Conservation (phyloP, 2,113 vertebrate species). For the Peromyscus leucopus region DNA sequence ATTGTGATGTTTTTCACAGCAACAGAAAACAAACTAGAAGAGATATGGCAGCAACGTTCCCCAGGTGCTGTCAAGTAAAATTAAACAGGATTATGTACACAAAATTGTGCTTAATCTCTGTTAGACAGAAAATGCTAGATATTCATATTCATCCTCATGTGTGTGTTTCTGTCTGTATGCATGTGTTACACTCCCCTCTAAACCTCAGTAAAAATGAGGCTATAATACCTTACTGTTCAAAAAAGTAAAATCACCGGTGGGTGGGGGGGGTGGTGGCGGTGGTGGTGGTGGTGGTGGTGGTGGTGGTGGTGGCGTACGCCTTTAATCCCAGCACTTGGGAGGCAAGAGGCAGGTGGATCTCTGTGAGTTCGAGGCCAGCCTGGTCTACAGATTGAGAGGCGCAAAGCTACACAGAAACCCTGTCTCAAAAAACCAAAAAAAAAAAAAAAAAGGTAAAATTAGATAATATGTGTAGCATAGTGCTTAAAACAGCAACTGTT, state of each 20-base stretch:
- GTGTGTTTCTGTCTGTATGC: neutral
- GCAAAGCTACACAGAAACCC: too few species aligned
- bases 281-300: too few species aligned
- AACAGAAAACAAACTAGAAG: neutral
- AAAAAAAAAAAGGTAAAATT: constrained; percentile 1
- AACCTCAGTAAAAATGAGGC: constrained; percentile 14
- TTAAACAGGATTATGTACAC: neutral
- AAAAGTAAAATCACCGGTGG: neutral
- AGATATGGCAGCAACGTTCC: neutral
- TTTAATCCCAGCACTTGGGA: too few species aligned
- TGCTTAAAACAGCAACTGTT: constrained; percentile 32
- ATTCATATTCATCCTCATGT: neutral
- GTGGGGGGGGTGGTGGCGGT: too few species aligned
- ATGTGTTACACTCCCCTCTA: neutral
- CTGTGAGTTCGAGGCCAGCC: too few species aligned
- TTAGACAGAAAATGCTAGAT: neutral
- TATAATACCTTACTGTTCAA: neutral
- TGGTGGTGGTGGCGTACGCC: too few species aligned
- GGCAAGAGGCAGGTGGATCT: too few species aligned
- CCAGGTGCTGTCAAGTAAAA: neutral
- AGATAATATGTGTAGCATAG: neutral
- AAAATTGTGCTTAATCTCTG: neutral
- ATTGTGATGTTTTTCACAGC: neutral
- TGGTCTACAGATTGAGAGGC: too few species aligned
- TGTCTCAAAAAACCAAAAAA: neutral